Evolutionary conservation across 1,140 invertebrate species (phyloP).

Genomic region (Hyles vespertilio): DNA sequence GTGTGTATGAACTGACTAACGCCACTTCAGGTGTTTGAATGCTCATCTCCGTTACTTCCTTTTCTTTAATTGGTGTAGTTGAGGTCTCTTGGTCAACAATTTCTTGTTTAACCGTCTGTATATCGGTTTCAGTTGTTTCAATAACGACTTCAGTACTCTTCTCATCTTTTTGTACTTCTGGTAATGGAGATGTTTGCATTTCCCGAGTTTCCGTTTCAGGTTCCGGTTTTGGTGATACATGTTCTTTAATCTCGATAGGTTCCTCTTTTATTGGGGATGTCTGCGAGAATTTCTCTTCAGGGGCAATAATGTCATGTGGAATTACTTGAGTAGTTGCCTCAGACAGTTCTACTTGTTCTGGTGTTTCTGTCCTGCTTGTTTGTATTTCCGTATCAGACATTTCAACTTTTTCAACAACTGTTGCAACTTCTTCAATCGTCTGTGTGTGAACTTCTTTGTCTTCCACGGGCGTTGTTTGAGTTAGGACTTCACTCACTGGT

Average conservation of each 20-base stretch:
- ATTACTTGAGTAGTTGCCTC: conserved; percentile 68
- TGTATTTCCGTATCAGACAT: conserved; percentile 53
- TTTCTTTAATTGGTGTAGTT: conserved; percentile 52
- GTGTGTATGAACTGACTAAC: conserved; percentile 46
- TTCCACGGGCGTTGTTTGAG: conserved; percentile 74
- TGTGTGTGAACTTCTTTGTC: conserved; percentile 60
- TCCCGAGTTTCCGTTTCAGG: conserved; percentile 56
- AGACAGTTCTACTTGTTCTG: conserved; percentile 35
- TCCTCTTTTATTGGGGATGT: conserved; percentile 50
- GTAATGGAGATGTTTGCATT: conserved; percentile 66
- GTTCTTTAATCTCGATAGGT: conserved; percentile 14
- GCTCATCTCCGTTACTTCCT: conserved; percentile 63
- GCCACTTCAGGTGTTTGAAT: conserved; percentile 69
- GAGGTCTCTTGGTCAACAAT: conserved; percentile 60
- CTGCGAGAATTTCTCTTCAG: conserved; percentile 70
- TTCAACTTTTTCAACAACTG: conserved; percentile 37
- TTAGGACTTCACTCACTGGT: conserved; percentile 65
- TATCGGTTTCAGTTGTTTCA: conserved; percentile 57
- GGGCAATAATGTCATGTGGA: conserved; percentile 50
- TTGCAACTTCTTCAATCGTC: conserved; percentile 40
- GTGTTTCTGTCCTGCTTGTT: conserved; percentile 52
- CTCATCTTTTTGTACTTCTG: conserved; percentile 54
- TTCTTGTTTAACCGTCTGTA: conserved; percentile 69
- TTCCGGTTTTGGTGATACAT: conserved; percentile 29
- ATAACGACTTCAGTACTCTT: conserved; percentile 56